A percentile compares a stretch with the other conserved stretches of the same genome.
Evolutionary conservation across 2,797 vertebrate species (phyloP).

Genomic region (Gadopsis marmoratus): DNA sequence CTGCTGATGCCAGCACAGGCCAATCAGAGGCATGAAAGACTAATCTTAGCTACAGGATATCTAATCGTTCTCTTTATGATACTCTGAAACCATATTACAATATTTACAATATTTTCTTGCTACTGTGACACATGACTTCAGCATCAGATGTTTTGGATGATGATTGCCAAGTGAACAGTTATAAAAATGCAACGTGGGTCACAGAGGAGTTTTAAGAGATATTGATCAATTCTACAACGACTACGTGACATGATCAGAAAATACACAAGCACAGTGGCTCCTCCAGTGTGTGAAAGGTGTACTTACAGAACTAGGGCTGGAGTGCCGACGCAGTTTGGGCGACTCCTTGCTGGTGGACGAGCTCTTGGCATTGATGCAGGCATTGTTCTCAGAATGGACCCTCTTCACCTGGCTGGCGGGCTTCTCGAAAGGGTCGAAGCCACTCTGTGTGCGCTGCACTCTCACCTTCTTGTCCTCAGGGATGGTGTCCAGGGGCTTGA

Average conservation of each 20-base stretch:
- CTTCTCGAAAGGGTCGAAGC: constrained; percentile 96
- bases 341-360: constrained; percentile 90
- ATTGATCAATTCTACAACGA: background rate
- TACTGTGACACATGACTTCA: background rate
- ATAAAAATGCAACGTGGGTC: background rate
- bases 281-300: background rate
- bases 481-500: constrained; percentile 96
- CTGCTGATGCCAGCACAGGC: background rate
- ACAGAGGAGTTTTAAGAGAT: background rate
- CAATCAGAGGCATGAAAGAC: background rate
- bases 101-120: background rate
- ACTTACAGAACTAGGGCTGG: constrained; percentile 97
- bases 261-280: background rate
- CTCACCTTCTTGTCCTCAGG: constrained; percentile 97
- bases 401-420: constrained; percentile 95
- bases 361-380: constrained; percentile 94
- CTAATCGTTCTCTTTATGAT: background rate
- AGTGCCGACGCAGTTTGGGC: constrained; percentile 92
- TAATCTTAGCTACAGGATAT: background rate
- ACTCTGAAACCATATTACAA: background rate
- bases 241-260: background rate
- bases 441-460: constrained; percentile 96
- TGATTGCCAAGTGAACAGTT: background rate
- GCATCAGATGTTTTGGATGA: background rate
- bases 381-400: constrained; percentile 97